These are phyloP conservation scores for Pegoplata infirma DNA, from an alignment of 2,888 invertebrate genomes.

Conservation along the genomic window DNA sequence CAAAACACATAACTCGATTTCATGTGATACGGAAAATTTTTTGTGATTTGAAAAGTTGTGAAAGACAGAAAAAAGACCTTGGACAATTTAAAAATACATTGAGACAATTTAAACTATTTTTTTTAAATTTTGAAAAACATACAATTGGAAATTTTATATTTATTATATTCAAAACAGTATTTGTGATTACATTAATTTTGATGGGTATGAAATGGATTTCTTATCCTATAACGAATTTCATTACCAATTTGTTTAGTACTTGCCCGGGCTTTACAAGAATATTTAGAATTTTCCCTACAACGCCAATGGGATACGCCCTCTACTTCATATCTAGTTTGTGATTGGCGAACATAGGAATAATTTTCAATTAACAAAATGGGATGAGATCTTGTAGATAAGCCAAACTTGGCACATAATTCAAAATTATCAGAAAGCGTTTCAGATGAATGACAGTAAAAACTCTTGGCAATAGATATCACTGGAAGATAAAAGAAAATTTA, in stretches of 20 bases:
- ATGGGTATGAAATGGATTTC: slow-evolving; percentile 66
- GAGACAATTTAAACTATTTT: too few relatives aligned
- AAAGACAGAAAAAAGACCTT: too few relatives aligned
- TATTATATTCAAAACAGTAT: too few relatives aligned
- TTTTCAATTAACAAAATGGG: slow-evolving; percentile 60
- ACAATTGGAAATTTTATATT: too few relatives aligned
- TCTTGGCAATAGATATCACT: slow-evolving; percentile 35
- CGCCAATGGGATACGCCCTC: slow-evolving; percentile 65
- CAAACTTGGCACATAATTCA: slow-evolving; percentile 61
- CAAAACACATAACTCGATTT: too few relatives aligned
- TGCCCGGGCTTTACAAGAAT: slow-evolving; percentile 66
- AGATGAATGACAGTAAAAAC: slow-evolving; percentile 39
- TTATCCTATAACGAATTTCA: slow-evolving; percentile 68
- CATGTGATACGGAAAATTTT: too few relatives aligned
- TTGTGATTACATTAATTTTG: too few relatives aligned
- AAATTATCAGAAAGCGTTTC: slow-evolving; percentile 60
- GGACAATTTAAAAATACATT: too few relatives aligned
- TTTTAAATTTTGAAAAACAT: too few relatives aligned
- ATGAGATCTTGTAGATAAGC: slow-evolving; percentile 63
- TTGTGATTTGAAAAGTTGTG: too few relatives aligned
- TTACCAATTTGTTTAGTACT: slow-evolving; percentile 64
- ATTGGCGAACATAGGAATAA: slow-evolving; percentile 62
- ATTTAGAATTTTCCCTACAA: slow-evolving; percentile 65
- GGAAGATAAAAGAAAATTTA: too few relatives aligned
- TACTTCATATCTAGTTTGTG: slow-evolving; percentile 58